Evolutionary conservation across 2,113 vertebrate genomes (phyloP).

Genomic region (Sinosuthora webbiana): DNA sequence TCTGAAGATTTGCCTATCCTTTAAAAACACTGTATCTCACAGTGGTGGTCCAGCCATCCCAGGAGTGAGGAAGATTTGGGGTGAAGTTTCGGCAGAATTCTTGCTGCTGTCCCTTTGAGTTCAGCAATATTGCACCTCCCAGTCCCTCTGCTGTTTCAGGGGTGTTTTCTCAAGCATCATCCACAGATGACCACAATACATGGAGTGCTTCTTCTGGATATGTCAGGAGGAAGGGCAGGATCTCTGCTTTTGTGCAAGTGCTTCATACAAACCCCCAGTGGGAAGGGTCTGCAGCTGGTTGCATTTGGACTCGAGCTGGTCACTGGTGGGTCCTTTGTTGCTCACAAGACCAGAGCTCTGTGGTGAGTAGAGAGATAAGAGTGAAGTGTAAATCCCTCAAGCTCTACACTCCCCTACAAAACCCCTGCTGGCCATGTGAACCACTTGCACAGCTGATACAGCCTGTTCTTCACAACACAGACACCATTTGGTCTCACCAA

Average conservation of each 20-base stretch:
- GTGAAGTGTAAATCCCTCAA: background rate
- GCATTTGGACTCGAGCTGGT: background rate
- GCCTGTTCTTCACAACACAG: background rate
- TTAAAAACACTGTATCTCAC: background rate
- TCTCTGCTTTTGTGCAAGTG: background rate
- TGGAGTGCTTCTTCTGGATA: background rate
- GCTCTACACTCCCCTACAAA: background rate
- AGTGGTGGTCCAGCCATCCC: background rate
- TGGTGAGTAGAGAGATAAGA: background rate
- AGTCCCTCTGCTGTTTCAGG: background rate
- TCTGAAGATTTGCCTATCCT: background rate
- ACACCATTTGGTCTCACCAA: background rate
- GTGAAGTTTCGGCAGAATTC: background rate
- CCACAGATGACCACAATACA: background rate
- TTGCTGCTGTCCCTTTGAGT: background rate
- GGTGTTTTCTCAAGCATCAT: background rate
- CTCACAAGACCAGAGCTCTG: background rate
- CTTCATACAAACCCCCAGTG: background rate
- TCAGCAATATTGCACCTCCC: background rate
- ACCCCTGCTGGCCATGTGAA: background rate
- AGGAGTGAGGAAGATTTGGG: background rate
- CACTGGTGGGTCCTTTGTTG: background rate
- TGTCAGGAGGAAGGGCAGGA: background rate
- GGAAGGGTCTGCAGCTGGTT: background rate
- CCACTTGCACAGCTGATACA: background rate